These are phyloP conservation scores for Mola mola DNA, from an alignment of 2,113 vertebrate species.

Conservation along the genomic window DNA sequence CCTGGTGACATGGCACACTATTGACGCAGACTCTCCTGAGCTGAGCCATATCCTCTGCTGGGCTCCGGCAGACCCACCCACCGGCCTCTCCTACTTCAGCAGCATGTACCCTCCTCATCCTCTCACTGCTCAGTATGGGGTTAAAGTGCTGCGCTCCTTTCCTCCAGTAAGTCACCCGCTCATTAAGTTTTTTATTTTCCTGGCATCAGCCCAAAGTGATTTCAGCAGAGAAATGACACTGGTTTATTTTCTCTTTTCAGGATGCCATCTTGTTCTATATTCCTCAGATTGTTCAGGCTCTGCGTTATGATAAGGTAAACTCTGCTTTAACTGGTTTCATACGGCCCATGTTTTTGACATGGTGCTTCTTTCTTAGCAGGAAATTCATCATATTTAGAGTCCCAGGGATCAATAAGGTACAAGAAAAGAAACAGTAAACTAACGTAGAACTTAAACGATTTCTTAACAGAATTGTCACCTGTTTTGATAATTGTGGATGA, in stretches of 20 bases:
- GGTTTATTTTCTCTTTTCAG: constrained; percentile 66
- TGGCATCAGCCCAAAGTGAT: neutral
- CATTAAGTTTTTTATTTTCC: neutral
- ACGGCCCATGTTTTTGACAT: no score
- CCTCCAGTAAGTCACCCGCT: constrained; percentile 89
- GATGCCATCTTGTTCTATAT: constrained; percentile 99
- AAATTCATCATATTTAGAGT: no score
- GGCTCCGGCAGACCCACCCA: constrained; percentile 96
- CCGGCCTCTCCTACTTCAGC: constrained; percentile 97
- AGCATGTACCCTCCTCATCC: constrained; percentile 98
- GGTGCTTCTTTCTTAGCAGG: no score
- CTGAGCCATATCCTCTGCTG: constrained; percentile 96
- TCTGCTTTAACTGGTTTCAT: no score
- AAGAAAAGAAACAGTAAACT: no score
- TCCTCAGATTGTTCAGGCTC: constrained; percentile 97
- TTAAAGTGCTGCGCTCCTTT: constrained; percentile 96
- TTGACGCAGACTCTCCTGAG: constrained; percentile 96
- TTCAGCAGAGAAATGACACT: neutral
- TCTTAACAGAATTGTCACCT: no score
- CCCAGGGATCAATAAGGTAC: no score
- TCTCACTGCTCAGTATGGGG: constrained; percentile 96
- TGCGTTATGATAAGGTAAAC: constrained; percentile 96
- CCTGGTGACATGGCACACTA: constrained; percentile 98
- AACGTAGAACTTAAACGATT: no score
- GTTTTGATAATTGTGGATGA: no score